phyloP scores from a whole-genome alignment of 2,797 vertebrate genomes.

The Typhlichthys eigenmanni region DNA sequence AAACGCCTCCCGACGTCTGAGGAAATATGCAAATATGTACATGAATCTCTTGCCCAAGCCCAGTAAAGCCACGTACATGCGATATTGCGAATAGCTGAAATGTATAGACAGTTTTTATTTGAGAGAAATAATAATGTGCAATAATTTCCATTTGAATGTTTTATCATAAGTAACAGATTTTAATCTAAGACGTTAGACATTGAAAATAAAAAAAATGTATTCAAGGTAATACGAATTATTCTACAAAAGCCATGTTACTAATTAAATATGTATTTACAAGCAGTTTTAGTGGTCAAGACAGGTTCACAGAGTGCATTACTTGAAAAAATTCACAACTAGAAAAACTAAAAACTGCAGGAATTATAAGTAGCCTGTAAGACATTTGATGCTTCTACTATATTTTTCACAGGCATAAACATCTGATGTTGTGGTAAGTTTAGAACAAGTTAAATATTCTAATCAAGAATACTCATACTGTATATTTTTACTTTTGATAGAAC shows the following conservation, averaged over 20 bases:
- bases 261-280: conserved; percentile 74
- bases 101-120: too few species aligned
- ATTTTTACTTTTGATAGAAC: too few species aligned
- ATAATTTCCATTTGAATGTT: too few species aligned
- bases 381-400: background rate
- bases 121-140: too few species aligned
- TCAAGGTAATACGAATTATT: background rate
- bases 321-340: conserved; percentile 48
- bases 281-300: conserved; percentile 62
- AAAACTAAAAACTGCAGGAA: too few species aligned
- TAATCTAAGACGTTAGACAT: too few species aligned
- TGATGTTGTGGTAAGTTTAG: background rate
- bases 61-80: too few species aligned
- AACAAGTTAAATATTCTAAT: conserved; percentile 18
- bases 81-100: too few species aligned
- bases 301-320: conserved; percentile 14
- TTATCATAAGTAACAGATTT: too few species aligned
- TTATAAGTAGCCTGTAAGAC: background rate
- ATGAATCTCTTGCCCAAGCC: too few species aligned
- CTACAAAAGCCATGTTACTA: conserved; percentile 19
- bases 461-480: too few species aligned
- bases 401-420: conserved; percentile 20
- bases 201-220: background rate
- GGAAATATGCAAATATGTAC: background rate
- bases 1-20: conserved; percentile 21